Evolutionary conservation across 2,797 vertebrate genomes (phyloP).

Genomic region (Anguilla pacifica): DNA sequence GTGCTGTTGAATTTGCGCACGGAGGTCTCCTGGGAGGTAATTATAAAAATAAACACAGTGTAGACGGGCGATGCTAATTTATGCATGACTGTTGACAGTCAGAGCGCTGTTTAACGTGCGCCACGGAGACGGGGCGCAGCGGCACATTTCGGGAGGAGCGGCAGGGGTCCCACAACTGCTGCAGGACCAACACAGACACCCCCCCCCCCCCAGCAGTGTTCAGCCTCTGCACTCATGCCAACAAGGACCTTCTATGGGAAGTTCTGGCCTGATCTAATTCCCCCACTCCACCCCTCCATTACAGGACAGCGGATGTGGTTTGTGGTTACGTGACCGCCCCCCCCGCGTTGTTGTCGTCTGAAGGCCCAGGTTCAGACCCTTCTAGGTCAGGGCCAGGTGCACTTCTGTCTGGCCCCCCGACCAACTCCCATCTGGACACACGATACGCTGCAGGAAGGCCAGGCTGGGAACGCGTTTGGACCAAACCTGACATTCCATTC

Average conservation of each 20-base stretch:
- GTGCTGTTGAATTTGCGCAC: constrained; percentile 60
- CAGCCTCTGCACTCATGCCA: constrained; percentile 13
- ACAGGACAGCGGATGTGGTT: not conserved
- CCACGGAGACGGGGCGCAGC: constrained; percentile 65
- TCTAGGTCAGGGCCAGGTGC: not conserved
- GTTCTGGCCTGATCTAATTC: constrained; percentile 5
- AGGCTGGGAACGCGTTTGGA: not conserved
- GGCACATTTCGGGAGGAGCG: constrained; percentile 55
- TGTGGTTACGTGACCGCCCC: not conserved
- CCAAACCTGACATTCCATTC: not conserved
- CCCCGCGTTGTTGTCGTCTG: not conserved
- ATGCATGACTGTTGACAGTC: constrained; percentile 82
- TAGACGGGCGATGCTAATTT: constrained; percentile 78
- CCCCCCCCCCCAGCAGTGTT: constrained; percentile 21
- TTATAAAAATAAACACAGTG: constrained; percentile 84
- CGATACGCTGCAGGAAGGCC: not conserved
- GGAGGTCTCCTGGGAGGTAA: constrained; percentile 78
- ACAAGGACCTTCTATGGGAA: constrained; percentile 34
- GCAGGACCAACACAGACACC: constrained; percentile 27
- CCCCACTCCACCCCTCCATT: not conserved
- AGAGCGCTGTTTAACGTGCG: constrained; percentile 79
- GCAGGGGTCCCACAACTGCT: constrained; percentile 17
- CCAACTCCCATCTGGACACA: not conserved
- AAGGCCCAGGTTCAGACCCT: not conserved
- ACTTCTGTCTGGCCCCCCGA: not conserved